phyloP scores from a whole-genome alignment of 1,140 invertebrate genomes.

The Neodiprion lecontei region DNA sequence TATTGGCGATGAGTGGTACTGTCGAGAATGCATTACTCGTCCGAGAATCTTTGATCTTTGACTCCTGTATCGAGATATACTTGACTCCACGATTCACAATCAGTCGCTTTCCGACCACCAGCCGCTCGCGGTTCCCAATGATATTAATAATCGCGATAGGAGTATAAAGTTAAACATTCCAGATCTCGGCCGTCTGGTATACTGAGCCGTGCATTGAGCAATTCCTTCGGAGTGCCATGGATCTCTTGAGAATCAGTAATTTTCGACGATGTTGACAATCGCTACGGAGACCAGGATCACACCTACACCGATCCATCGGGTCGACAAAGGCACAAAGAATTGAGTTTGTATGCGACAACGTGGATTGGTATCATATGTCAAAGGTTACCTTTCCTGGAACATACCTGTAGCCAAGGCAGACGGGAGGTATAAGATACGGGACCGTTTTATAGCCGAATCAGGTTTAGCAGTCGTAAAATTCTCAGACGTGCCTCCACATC shows the following conservation, averaged over 20 bases:
- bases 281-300: too few relatives aligned
- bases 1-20: not conserved
- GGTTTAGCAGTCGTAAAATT: conserved; percentile 5
- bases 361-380: not conserved
- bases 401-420: not conserved
- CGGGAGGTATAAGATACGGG: not conserved
- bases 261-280: too few relatives aligned
- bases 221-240: too few relatives aligned
- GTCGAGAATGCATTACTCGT: conserved; percentile 11
- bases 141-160: not conserved
- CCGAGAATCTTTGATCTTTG: conserved; percentile 33
- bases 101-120: conserved; percentile 25
- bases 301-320: too few relatives aligned
- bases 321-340: too few relatives aligned
- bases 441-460: conserved; percentile 5
- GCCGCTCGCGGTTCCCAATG: conserved; percentile 26
- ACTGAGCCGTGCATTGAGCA: conserved; percentile 19
- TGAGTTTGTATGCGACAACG: not conserved
- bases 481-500: not conserved
- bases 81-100: conserved; percentile 16
- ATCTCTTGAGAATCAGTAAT: too few relatives aligned
- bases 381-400: conserved; percentile 7
- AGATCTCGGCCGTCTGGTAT: conserved; percentile 11
- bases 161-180: conserved; percentile 22
- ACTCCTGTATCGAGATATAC: conserved; percentile 18